These are phyloP conservation scores for Drosophila meridiana DNA, from an alignment of 2,888 invertebrate species.

Conservation along the genomic window DNA sequence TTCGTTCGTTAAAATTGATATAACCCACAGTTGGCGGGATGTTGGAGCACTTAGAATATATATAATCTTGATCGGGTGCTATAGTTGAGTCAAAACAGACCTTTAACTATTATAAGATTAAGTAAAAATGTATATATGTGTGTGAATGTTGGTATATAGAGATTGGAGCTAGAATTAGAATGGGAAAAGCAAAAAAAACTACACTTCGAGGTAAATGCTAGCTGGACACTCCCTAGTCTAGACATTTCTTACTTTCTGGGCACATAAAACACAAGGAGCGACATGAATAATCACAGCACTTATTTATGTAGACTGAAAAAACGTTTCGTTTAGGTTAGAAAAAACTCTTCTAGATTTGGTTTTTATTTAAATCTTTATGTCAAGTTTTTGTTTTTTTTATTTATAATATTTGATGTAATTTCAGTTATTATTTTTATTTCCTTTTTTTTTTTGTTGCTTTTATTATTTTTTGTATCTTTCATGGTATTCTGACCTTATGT, in stretches of 20 bases:
- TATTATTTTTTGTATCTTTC: constrained; percentile 24
- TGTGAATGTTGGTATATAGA: not conserved
- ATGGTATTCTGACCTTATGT: constrained; percentile 51
- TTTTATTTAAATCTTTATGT: constrained; percentile 63
- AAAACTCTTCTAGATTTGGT: constrained; percentile 35
- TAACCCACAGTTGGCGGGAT: not conserved
- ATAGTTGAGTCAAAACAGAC: not conserved
- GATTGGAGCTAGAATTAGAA: not conserved
- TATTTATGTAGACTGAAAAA: constrained; percentile 3
- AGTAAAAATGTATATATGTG: not conserved
- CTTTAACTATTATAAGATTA: too few relatives aligned
- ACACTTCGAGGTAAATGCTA: not conserved
- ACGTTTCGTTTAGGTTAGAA: constrained; percentile 16
- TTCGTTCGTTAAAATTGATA: not conserved
- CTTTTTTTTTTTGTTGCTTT: constrained; percentile 2
- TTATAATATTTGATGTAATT: constrained; percentile 76
- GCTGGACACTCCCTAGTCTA: not conserved
- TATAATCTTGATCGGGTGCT: not conserved
- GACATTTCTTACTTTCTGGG: not conserved
- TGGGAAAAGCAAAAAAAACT: not conserved
- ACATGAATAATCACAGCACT: not conserved
- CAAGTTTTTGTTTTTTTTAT: constrained; percentile 50
- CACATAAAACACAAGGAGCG: too few relatives aligned
- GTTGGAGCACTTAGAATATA: not conserved
- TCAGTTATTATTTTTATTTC: constrained; percentile 48